Evolutionary conservation across 2,797 vertebrate genomes (phyloP), one percentile per base, ranked within the genome.

Genomic region (Neosilurus mollespiculum): DNA sequence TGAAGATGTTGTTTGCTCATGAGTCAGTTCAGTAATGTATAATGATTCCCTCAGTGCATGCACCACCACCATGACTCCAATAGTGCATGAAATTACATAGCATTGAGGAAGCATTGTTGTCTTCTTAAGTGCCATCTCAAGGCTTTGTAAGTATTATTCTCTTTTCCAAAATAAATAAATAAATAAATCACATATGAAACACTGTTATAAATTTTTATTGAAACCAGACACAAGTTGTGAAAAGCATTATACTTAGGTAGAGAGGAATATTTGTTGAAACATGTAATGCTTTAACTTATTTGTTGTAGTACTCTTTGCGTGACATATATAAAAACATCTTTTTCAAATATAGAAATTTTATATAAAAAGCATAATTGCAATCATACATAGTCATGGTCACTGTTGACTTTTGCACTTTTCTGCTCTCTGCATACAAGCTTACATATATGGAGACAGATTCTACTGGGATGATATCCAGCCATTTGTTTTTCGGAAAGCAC

Each of bases 401-500:
- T 8, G 9, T 9, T 15, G 14, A 15, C 56, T 37, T 58, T 59
- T 1, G 4, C 16, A 8, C 4, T 18, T 34, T 18, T 34, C 20
- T 43, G 11, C 9, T 18, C 16, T 11, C 11, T 5, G 26, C 54
- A 37, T 59, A 72, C n/a, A 80, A 71, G 49, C 61, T 54, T 4
- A 15, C 65, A 56, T 30, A 65, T 9, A 14, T 72, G 18, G 6
- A 1, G 16, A 43, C 61, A 14, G 37, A 30, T 37, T 51, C 22
- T 16, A 59, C 30, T 37, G 30, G 43, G 24, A 79, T 26, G 16
- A 37, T 56, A 1, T 49, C 81, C 4, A 43, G 24, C 43, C 30
- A 2, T 59, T 77, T 9, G 4, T 83, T 80, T 88, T 84, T 26
- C 54, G 77, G 59, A 89, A 86, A 51, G 80, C 88, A 49, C 67